Percentiles rank a stretch among this genome's conserved stretches.
These are phyloP conservation scores for Smittia sp. DNA, from an alignment of 2,888 invertebrate species.

Conservation along the genomic window DNA sequence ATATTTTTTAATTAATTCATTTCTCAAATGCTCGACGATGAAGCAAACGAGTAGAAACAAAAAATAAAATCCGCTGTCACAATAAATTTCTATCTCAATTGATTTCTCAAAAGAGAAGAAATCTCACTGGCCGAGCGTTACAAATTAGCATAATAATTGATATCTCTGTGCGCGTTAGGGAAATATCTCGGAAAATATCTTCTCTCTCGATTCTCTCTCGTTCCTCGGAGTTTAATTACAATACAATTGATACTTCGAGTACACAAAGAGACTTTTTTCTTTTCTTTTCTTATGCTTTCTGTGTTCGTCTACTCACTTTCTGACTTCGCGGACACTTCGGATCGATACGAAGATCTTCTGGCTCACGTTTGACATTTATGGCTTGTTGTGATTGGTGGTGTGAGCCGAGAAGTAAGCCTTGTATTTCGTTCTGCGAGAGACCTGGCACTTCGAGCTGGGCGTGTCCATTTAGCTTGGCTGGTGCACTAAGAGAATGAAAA, in stretches of 20 bases:
- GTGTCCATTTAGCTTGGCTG: constrained; percentile 54
- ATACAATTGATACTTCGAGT: constrained; percentile 7
- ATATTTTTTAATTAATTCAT: not conserved
- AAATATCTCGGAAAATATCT: not conserved
- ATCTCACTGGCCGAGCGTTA: not conserved
- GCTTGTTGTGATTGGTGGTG: constrained; percentile 51
- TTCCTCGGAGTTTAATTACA: not conserved
- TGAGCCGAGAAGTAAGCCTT: constrained; percentile 55
- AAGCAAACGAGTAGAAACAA: too few relatives aligned
- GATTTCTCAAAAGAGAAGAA: not conserved
- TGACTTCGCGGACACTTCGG: constrained; percentile 53
- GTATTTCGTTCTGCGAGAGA: constrained; percentile 56
- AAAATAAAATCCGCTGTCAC: not conserved
- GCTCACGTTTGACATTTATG: constrained; percentile 54
- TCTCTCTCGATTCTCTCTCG: constrained; percentile 19
- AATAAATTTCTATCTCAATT: constrained; percentile 18
- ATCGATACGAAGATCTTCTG: constrained; percentile 55
- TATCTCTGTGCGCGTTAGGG: constrained; percentile 17
- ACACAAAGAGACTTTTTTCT: constrained; percentile 8
- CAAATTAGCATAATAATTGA: not conserved
- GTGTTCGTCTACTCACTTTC: constrained; percentile 50
- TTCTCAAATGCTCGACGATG: not conserved
- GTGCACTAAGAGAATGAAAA: constrained; percentile 47
- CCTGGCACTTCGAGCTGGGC: constrained; percentile 55
- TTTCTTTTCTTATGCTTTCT: not conserved